phyloP scores from a whole-genome alignment of 2,113 vertebrate species.

The Oceanodroma tethys region DNA sequence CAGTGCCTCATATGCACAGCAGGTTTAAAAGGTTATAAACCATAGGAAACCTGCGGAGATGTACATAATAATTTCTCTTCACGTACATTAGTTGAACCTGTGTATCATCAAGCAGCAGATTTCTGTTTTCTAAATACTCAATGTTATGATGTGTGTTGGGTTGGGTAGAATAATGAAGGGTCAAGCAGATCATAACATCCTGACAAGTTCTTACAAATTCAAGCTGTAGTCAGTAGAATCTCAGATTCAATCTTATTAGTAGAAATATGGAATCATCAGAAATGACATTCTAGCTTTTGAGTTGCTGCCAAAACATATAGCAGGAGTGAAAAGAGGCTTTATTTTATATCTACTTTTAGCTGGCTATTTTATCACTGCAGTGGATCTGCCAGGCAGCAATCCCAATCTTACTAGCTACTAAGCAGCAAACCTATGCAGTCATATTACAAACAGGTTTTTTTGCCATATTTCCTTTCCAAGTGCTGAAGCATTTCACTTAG shows the following conservation, averaged over 20 bases:
- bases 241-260: neutral
- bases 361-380: constrained; percentile 1
- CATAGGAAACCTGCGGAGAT: neutral
- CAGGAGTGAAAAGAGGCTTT: neutral
- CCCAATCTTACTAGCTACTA: neutral
- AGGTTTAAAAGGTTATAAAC: neutral
- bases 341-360: neutral
- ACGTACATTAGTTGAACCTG: neutral
- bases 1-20: neutral
- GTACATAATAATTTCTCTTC: neutral
- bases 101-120: neutral
- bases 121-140: neutral
- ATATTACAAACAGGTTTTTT: neutral
- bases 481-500: neutral
- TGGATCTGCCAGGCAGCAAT: neutral
- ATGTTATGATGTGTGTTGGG: neutral
- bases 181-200: neutral
- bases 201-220: neutral
- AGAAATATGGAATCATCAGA: neutral
- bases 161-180: neutral
- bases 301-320: neutral
- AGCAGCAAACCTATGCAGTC: neutral
- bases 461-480: neutral
- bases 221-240: neutral
- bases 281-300: neutral